Base-by-base conservation (phyloP, 2,888 invertebrate species). In the Priocnemis perturbator region DNA sequence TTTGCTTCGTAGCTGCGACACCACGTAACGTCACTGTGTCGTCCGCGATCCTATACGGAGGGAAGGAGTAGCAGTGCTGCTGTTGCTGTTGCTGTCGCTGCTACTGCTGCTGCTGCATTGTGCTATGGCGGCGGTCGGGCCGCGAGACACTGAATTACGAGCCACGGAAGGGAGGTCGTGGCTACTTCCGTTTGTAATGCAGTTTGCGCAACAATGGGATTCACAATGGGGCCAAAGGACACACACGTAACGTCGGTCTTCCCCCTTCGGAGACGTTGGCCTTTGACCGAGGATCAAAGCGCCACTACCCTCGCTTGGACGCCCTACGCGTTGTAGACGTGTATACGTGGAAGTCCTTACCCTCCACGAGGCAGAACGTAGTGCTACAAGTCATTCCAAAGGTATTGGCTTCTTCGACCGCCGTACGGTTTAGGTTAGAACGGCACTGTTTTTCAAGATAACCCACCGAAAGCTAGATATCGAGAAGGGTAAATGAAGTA, bases 181-280 rank as follows among this genome's bases (percentile, higher is more conserved):
- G 85, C 84, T 84, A 86, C 88, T 88, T 89, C 88, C 88, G 87
- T 81, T 85, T 88, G 88, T 87, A 88, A 88, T 88, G 86, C 87
- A 88, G 87, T 88, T 88, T 87, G 85, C 82, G 83, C 85, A 88
- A 79, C 88, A 88, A 88, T 88, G 84, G 84, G 80, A 81, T 76
- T 77, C 81, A 87, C 88, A 88, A 87, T 86, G 80, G 87, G 37
- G 81, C 81, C 76, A 82, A 83, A 85, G 82, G 76, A 69, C 44
- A 52, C 37, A 65, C 71, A 68, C 67, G 72, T 79, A 77, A 75
- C 79, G 73, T 63, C 66, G 67, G 64, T 53, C 79, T 50, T 17
- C 17, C 50, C 79, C 81, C 80, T 74, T 79, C 76, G 76, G 79
- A 81, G 80, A 82, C 83, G 81, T 77, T 83, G 79, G 75, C 83